Evolutionary conservation across 2,888 invertebrate species (phyloP), one percentile per base, ranked within the genome.

Genomic region (Lamellibrachia satsuma): DNA sequence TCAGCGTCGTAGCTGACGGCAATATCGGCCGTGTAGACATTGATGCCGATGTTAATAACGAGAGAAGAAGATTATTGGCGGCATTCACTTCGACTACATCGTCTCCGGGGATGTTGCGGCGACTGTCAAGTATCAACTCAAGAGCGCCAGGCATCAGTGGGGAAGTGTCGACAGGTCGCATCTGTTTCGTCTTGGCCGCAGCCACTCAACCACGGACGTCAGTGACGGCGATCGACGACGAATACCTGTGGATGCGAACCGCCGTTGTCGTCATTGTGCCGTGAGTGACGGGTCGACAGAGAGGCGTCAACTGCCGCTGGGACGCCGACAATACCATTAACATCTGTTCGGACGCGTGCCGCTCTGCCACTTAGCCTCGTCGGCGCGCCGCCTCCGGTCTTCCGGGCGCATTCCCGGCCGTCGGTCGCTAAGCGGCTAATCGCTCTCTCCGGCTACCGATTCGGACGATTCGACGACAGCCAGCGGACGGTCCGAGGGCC

Each of bases 311-410:
- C 75, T 75, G 22, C 75, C 75, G 3, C 75, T n/a, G 75, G 75
- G 75, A 75, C 75, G 75, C 75, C 75, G 75, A 75, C 75, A 75
- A 75, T 75, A 22, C 75, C 75, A 75, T 75, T 75, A 75, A 75
- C 75, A 75, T 75, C 75, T 75, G 75, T 75, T 75, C 75, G 75
- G 75, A 75, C 75, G 75, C 75, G 75, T 75, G 75, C 75, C 75
- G 75, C 75, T 75, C 75, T 75, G 75, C 75, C 75, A 75, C 75
- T 75, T 75, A 75, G 75, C 75, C 75, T 75, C 75, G 75, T 75
- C 75, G 75, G 75, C 75, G 15, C 75, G 75, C n/a, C 75, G 75
- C 1, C 75, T 22, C 2, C 22, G 22, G 11, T 75, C 75, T 75
- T 75, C 75, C 75, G 11, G 75, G 75, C 75, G 75, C 75, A 75